Base-by-base conservation (phyloP, 2,113 vertebrate genomes). In the Plestiodon gilberti region DNA sequence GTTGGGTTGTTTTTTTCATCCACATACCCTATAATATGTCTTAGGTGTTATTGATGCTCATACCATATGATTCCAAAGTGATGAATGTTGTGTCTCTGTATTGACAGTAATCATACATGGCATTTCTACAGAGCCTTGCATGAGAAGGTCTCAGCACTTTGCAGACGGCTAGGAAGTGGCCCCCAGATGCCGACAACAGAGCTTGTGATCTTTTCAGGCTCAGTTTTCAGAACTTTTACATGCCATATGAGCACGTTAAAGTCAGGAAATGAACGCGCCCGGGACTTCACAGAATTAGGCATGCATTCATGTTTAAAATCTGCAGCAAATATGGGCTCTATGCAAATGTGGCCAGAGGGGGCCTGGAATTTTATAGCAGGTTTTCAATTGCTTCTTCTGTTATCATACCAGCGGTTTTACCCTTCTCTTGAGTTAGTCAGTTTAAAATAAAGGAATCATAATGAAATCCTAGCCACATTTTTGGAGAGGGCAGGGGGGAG, bases 101-200 rank as follows among this genome's bases (percentile, higher is more conserved):
- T 61, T 85, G 74, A 64, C 88, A 87, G 90, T 88, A 93, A 88
- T 90, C 87, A 87, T 91, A 94, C 85, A 90, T 91, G 87, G 81
- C 85, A 91, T 48, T 93, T 94, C 92, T 82, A 91, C 40, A 90
- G 85, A 83, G 92, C 88, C 89, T 94, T 90, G 83, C 84, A 82
- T 88, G 71, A 86, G 65, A 91, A n/a, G 52, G 84, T 89, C 91
- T 94, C 92, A 89, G 85, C 84, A 87, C 85, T 94, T 93, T 92
- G 78, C 84, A 88, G 93, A 89, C 64, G 89, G 62, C 84, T 76
- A 86, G 90, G 89, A 75, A 93, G 90, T 77, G 65, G 90, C 92
- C 91, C 93, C 92, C 93, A 94, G 92, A 86, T 94, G 95, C 81
- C 88, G 91, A 91, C 91, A 95, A 89, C 92, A 94, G 94, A 92